A percentile compares a stretch with the other conserved stretches of the same genome.
These are phyloP conservation scores for Xiphophorus hellerii DNA, from an alignment of 2,113 vertebrate genomes.

Conservation along the genomic window DNA sequence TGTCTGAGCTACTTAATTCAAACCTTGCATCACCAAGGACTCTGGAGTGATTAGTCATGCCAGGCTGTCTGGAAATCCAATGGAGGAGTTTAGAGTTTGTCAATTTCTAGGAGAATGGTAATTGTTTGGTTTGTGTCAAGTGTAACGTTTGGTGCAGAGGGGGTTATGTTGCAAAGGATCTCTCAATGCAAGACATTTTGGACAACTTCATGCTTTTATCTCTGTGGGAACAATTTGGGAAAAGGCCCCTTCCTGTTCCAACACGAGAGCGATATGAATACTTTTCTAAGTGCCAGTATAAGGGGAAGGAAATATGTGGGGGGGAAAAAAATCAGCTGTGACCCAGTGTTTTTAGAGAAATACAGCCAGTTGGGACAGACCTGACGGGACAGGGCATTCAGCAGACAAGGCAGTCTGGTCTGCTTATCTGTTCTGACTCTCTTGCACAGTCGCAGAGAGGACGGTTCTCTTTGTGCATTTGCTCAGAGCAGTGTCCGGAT, in stretches of 20 bases:
- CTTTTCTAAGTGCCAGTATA: too few species aligned
- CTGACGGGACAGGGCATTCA: too few species aligned
- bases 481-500: too few species aligned
- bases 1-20: neutral
- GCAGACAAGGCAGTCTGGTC: too few species aligned
- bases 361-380: too few species aligned
- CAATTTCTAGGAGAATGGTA: neutral
- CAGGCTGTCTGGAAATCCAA: neutral
- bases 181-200: neutral
- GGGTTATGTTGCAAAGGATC: neutral
- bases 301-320: too few species aligned
- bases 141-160: neutral
- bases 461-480: too few species aligned
- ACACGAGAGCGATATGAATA: too few species aligned
- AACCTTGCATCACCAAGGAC: neutral
- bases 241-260: neutral
- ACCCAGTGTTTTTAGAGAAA: too few species aligned
- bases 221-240: neutral
- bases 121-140: neutral
- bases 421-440: too few species aligned
- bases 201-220: neutral
- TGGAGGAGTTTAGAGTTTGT: neutral
- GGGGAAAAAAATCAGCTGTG: too few species aligned
- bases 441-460: too few species aligned
- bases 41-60: neutral